These are phyloP conservation scores for Jordanella pulchra DNA, from an alignment of 2,797 vertebrate species.

Conservation along the genomic window DNA sequence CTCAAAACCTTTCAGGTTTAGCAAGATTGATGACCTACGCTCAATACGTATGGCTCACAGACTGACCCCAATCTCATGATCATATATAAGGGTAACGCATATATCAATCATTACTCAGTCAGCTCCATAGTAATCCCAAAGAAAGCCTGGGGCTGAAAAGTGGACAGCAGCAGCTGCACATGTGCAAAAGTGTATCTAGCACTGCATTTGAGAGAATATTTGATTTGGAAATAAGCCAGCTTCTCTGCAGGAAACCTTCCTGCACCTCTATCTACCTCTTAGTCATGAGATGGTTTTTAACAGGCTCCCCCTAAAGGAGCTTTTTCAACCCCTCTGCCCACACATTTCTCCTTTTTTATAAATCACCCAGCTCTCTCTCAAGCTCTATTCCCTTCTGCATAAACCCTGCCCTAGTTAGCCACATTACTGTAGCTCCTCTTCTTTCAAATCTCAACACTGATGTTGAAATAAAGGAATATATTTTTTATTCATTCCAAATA, in stretches of 20 bases:
- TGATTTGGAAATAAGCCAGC: slow-evolving; percentile 57
- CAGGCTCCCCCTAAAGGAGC: slow-evolving; percentile 29
- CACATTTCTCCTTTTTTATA: slow-evolving; percentile 34
- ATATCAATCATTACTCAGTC: slow-evolving; percentile 22
- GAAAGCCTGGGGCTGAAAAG: slow-evolving; percentile 17
- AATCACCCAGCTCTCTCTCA: slow-evolving; percentile 13
- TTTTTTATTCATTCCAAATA: neutral
- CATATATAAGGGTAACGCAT: neutral
- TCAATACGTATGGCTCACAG: neutral
- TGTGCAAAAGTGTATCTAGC: slow-evolving; percentile 36
- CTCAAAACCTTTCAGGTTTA: neutral
- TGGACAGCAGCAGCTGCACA: slow-evolving; percentile 29
- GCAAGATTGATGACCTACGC: neutral
- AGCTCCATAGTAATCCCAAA: slow-evolving; percentile 15
- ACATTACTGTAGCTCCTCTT: slow-evolving; percentile 1
- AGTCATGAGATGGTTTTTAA: slow-evolving; percentile 33
- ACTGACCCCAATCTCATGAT: slow-evolving; percentile 5
- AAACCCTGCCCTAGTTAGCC: slow-evolving; percentile 9
- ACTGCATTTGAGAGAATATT: slow-evolving; percentile 53
- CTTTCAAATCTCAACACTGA: slow-evolving; percentile 7
- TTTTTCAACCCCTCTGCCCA: slow-evolving; percentile 22
- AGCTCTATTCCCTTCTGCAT: slow-evolving; percentile 17
- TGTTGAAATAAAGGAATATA: neutral
- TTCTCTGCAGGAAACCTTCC: slow-evolving; percentile 38
- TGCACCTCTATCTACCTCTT: slow-evolving; percentile 36